Evolutionary conservation across 2,113 vertebrate species (phyloP), one percentile per base, ranked within the genome.

Genomic region (Leiothrix lutea): DNA sequence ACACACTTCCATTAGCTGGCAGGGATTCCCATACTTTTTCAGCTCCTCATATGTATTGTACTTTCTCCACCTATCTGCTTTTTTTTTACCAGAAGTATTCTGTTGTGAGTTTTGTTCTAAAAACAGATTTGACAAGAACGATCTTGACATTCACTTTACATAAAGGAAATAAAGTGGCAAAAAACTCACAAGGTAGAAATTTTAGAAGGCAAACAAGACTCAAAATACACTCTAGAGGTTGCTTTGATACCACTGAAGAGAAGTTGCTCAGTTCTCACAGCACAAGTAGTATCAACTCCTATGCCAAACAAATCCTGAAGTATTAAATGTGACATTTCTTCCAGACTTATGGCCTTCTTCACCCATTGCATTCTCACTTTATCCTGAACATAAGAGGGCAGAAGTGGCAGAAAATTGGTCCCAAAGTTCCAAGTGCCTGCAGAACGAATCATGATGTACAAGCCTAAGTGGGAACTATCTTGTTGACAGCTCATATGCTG

Each of bases 1-100:
- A 95, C 29, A 83, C n/a, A 62, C 50, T 88, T 96, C 97, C 97
- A 97, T 97, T 97, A 98, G 95, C 85, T 94, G 80, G 38, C 73
- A 77, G 65, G 42, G 66, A 85, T 78, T 78, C 78, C 60, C 60
- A n/a, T 20, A 79, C 14, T 62, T 47, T 92, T 94, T 90, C 75
- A 88, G 23, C 20, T 95, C 40, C 35, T 82, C 16, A 12, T 78
- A 48, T 8, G 35, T 23, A 45, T 2, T 2, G 16, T 36, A 84
- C 67, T 84, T 90, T 62, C n/a, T 80, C 61, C 56, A 74, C 6
- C 11, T 29, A 85, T 26, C 36, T 40, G 35, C 57, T 93, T 88
- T 78, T 88, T 78, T 67, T 73, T 90, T 75, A 92, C 14, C 48
- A 80, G 74, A 93, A 31, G 38, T 17, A 73, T 53, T 80, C 29